These are phyloP conservation scores for Pipistrellus nathusii DNA, from an alignment of 2,797 vertebrate genomes.

Conservation along the genomic window DNA sequence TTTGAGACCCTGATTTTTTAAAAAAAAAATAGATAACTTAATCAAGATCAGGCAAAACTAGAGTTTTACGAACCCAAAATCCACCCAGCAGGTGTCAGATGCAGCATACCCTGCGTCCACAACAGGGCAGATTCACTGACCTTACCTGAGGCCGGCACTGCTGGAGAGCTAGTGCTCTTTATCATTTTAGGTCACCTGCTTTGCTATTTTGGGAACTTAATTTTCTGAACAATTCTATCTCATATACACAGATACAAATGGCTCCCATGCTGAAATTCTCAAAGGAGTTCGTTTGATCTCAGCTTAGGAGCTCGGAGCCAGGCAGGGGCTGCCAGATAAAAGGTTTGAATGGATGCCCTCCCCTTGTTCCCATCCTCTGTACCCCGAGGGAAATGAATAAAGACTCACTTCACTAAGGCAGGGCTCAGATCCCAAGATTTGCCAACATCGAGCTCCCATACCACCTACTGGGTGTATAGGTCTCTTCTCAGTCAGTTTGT, in stretches of 20 bases:
- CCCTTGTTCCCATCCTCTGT: not conserved
- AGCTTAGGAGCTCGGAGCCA: slow-evolving; percentile 29
- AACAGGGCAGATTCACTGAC: not conserved
- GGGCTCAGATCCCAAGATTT: not conserved
- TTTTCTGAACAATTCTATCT: slow-evolving; percentile 31
- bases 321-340: not conserved
- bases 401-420: not conserved
- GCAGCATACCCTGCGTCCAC: not conserved
- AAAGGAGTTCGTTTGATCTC: slow-evolving; percentile 27
- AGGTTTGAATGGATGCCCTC: not conserved
- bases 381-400: not conserved
- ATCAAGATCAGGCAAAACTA: not conserved
- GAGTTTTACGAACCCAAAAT: slow-evolving; percentile 32
- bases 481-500: not conserved
- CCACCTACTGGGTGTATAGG: not conserved
- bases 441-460: not conserved
- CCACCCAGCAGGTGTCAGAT: not conserved
- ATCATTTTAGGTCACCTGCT: not conserved
- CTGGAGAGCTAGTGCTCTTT: not conserved
- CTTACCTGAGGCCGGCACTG: not conserved
- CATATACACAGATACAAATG: not conserved
- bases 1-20: not conserved
- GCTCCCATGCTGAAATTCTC: not conserved
- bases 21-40: not conserved
- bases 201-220: slow-evolving; percentile 52